phyloP scores from a whole-genome alignment of 2,797 vertebrate genomes.

The Garrulus glandarius region DNA sequence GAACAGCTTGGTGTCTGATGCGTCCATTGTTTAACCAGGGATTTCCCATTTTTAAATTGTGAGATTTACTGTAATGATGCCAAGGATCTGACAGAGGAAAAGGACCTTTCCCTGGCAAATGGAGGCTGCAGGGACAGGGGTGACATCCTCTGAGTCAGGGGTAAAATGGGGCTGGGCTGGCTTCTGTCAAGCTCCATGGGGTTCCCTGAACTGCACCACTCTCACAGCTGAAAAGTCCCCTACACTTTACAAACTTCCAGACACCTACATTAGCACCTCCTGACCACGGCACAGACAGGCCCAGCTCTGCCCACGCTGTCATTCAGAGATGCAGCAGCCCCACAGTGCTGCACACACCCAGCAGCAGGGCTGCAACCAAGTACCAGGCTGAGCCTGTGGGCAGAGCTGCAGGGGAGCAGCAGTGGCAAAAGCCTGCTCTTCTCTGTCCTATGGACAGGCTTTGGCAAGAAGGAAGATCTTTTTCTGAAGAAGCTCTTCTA shows the following conservation, averaged over 20 bases:
- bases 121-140: not conserved
- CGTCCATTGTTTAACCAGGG: not conserved
- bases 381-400: not conserved
- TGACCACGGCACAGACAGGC: fast-evolving
- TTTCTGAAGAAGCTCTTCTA: not conserved
- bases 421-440: not conserved
- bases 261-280: not conserved
- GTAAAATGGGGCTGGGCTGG: not conserved
- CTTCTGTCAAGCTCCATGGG: not conserved
- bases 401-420: not conserved
- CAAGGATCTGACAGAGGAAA: not conserved
- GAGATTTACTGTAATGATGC: not conserved
- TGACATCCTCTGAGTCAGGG: not conserved
- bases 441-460: not conserved
- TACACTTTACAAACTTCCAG: not conserved
- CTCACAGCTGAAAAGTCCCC: not conserved
- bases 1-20: not conserved
- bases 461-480: not conserved
- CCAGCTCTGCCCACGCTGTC: not conserved
- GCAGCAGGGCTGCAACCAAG: not conserved
- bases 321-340: fast-evolving
- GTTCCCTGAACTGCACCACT: not conserved
- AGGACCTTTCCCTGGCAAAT: not conserved
- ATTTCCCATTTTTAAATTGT: not conserved
- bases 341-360: fast-evolving